A percentile compares a stretch with the other conserved stretches of the same genome.
phyloP scores from a whole-genome alignment of 2,888 invertebrate species.

The Pardosa pseudoannulata region DNA sequence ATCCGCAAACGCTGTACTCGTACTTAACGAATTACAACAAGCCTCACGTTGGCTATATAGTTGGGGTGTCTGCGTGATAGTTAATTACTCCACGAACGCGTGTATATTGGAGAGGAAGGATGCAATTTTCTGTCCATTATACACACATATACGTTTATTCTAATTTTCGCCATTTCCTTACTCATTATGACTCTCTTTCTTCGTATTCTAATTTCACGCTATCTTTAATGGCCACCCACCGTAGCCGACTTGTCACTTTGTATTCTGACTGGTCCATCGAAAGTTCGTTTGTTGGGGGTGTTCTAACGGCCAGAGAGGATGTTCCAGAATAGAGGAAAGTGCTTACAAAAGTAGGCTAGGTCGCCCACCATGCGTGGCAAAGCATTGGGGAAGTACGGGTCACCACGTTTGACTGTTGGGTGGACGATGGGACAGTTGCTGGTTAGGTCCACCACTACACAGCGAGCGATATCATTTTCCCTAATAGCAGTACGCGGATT shows the following conservation, averaged over 20 bases:
- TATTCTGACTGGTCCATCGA: background rate
- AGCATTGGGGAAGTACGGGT: conserved; percentile 58
- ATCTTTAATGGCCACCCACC: background rate
- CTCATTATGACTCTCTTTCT: background rate
- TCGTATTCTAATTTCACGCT: conserved; percentile 2
- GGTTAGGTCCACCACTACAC: background rate
- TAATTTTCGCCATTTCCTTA: background rate
- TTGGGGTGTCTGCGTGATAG: too few species aligned
- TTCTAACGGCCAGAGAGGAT: conserved; percentile 53
- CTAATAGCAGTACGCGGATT: background rate
- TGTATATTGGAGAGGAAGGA: background rate
- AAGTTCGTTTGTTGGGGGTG: background rate
- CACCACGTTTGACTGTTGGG: conserved; percentile 50
- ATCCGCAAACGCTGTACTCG: too few species aligned
- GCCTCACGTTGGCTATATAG: too few species aligned
- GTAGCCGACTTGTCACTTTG: conserved; percentile 2
- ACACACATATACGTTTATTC: background rate
- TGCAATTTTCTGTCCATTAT: background rate
- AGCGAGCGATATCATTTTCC: background rate
- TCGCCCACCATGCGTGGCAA: conserved; percentile 61
- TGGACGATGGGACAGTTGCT: background rate
- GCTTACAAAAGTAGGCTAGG: conserved; percentile 70
- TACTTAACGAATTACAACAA: too few species aligned
- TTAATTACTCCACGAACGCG: background rate
- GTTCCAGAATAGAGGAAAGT: conserved; percentile 47